Evolutionary conservation across 2,888 invertebrate species (phyloP), one percentile per base, ranked within the genome.

Genomic region (Melanophora roralis): DNA sequence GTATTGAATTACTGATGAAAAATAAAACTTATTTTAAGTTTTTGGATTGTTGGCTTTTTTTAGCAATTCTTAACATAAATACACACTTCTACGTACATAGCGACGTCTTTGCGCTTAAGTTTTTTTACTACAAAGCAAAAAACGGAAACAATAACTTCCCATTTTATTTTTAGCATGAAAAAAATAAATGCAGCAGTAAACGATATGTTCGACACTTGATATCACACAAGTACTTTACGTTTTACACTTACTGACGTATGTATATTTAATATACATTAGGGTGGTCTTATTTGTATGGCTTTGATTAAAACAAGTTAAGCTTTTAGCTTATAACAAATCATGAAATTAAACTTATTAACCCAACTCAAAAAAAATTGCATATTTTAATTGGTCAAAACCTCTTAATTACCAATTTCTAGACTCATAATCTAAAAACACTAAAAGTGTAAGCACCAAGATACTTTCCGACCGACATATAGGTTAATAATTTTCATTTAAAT

Each of bases 91-190:
- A 62, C 21, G 19, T 47, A 36, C 16, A n/a, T n/a, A 64, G 32
- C 45, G 59, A 43, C 51, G 59, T 47, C 47, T 62, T 57, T 19
- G 38, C 57, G 67, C 43, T 60, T 32, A 53, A 67, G 55, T 38
- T 32, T 67, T 34, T 59, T 71, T 74, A 40, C 68, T 19, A 34
- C 40, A 51, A 64, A 71, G 71, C 43, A 68, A 72, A 9, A 68
- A 75, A 76, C 75, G 75, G 79, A 80, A 80, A 68, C 49, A 34
- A 62, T 57, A 49, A 75, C 79, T 75, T 79, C 75, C 72, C 47
- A 43, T 67, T 64, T 53, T 53, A 32, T 47, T 47, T 40, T 38
- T 59, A 4, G 32, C 45, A 19, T 45, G 45, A 38, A 45, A 68
- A 14, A 8, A 51, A 16, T 64, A 12, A 40, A n/a, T n/a, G n/a